Base-by-base conservation (phyloP, 2,888 invertebrate species). In the Priocnemis perturbator region DNA sequence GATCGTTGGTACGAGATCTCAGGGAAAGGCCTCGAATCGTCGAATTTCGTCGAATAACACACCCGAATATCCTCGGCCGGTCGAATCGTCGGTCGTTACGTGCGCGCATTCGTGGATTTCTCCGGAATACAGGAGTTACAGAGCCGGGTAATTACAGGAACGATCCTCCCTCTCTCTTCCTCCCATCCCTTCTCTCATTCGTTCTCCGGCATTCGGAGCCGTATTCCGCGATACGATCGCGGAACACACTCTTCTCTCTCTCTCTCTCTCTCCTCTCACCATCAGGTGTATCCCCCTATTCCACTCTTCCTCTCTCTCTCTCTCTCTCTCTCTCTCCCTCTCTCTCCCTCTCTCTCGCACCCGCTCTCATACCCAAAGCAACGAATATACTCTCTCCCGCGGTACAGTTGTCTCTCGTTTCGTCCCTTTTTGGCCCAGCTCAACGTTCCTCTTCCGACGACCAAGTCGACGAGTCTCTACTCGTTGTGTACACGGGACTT, bases 401-500 rank as follows among this genome's bases (percentile, higher is more conserved):
- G 37, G 37, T 11, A 21, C 55, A 23, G 23, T 55, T 60, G 21
- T 50, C 26, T 48, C 48, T 60, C 48, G 37, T 11, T 59, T 21
- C 26, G 17, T 60, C 47, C 30, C 11, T 59, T 17, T 59, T 20
- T 47, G 21, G 37, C 47, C 45, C 15, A 20, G 17, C 30, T 15
- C 30, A 58, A 0, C n/a, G 48, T 60, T 21, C 23, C 26, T 53
- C 65, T 56, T 37, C 30, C 15, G 20, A 30, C 37, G 30, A 20
- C 37, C 30, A 30, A 19, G 17, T 44, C 20, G 37, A 19, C 26
- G 30, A 20, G n/a, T n/a, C 17, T 59, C 59, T 21, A 11, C 26
- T 60, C 48, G 14, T 63, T 69, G 73, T 73, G 73, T 78, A 78
- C 76, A 81, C 71, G 77, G 74, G 78, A 82, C 83, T 85, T 84